Percentiles rank a stretch among this genome's conserved stretches.
Conservation (phyloP, 2,113 vertebrate species). For the Ochotona princeps region DNA sequence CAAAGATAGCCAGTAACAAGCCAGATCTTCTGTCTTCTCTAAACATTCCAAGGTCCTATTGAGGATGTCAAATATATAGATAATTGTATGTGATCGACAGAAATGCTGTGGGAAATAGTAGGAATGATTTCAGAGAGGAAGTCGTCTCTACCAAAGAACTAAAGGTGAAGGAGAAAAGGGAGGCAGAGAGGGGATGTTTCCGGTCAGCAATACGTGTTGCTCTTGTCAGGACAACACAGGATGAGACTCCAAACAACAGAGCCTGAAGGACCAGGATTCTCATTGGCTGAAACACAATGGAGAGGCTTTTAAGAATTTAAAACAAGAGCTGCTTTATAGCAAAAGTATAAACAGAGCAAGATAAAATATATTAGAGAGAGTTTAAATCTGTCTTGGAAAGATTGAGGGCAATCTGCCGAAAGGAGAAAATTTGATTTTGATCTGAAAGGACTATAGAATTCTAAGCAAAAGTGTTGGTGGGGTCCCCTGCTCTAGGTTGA, state of each 20-base stretch:
- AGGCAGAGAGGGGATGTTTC: not conserved
- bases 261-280: not conserved
- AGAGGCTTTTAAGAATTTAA: conserved; percentile 1
- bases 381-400: not conserved
- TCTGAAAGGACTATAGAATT: not conserved
- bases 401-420: not conserved
- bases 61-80: not conserved
- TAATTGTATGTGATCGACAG: not conserved
- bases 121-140: not conserved
- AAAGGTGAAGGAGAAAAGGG: not conserved
- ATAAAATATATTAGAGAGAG: not conserved
- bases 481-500: not conserved
- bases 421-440: conserved; percentile 13
- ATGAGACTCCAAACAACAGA: too few species aligned
- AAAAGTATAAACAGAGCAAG: not conserved
- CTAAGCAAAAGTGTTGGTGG: not conserved
- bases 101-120: not conserved
- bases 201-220: not conserved
- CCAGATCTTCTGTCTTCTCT: not conserved
- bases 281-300: not conserved
- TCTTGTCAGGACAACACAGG: too few species aligned
- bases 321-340: conserved; percentile 13
- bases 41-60: not conserved
- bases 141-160: not conserved
- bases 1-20: not conserved